Evolutionary conservation across 2,797 vertebrate genomes (phyloP).

Genomic region (Micrastur ruficollis): DNA sequence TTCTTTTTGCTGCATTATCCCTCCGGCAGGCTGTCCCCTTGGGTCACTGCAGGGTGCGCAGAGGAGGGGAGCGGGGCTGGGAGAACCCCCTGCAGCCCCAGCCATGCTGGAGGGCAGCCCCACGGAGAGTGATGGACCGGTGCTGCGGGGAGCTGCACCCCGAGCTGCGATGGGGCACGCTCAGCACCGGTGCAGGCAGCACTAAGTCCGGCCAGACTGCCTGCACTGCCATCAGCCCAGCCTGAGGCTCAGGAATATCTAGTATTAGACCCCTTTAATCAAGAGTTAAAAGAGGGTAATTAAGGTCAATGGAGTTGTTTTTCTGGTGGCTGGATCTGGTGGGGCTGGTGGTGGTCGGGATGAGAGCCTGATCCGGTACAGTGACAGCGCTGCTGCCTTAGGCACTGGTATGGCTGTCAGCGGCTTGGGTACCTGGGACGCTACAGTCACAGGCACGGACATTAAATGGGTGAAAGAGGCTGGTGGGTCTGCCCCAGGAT

Average conservation of each 20-base stretch:
- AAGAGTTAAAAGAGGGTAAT: not conserved
- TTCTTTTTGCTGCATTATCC: not conserved
- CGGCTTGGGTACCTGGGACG: rapidly evolving
- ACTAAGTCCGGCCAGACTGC: too few relatives aligned
- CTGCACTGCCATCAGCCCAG: not conserved
- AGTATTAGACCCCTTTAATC: not conserved
- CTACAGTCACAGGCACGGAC: rapidly evolving
- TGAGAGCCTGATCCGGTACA: not conserved
- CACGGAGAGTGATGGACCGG: not conserved
- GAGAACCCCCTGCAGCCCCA: not conserved
- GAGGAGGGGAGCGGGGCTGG: not conserved
- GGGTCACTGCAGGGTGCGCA: not conserved
- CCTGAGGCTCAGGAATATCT: not conserved
- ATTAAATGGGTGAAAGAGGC: too few relatives aligned
- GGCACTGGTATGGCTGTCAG: not conserved
- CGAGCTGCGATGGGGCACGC: rapidly evolving
- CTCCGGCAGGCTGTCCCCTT: rapidly evolving
- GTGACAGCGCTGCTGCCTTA: rapidly evolving
- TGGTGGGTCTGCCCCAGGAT: not conserved
- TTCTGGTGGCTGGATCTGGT: not conserved
- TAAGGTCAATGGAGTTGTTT: not conserved
- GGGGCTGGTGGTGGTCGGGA: not conserved
- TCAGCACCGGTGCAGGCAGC: not conserved
- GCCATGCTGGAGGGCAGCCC: not conserved
- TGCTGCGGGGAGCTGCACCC: not conserved